These are phyloP conservation scores for Erinaceus europaeus DNA, from an alignment of 2,113 vertebrate species.

Conservation along the genomic window DNA sequence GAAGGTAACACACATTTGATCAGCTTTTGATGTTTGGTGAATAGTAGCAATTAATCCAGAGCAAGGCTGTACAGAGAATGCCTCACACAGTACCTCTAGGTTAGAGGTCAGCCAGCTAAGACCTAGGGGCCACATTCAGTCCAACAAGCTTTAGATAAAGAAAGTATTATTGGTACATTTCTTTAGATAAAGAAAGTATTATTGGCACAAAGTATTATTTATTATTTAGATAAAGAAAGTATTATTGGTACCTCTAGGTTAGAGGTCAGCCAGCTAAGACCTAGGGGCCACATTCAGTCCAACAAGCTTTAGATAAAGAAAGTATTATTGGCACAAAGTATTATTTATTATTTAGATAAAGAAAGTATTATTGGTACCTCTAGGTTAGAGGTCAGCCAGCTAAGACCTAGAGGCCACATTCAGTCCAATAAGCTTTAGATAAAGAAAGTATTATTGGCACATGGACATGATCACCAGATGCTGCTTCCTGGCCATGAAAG, in stretches of 20 bases:
- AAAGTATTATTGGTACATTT: no score
- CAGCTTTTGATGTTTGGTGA: not conserved
- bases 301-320: not conserved
- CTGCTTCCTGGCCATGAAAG: not conserved
- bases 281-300: not conserved
- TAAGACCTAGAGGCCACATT: not conserved
- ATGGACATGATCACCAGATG: not conserved
- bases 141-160: not conserved
- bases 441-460: not conserved
- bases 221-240: no score
- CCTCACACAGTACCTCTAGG: not conserved
- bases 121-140: not conserved
- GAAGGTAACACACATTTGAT: not conserved
- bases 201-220: no score
- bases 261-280: not conserved
- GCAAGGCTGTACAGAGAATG: not conserved
- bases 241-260: no score
- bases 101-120: not conserved
- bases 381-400: not conserved
- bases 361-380: no score
- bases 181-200: no score
- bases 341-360: no score
- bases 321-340: no score
- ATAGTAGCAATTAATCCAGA: not conserved
- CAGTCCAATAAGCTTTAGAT: not conserved